A percentile compares a stretch with the other conserved stretches of the same genome.
These are phyloP conservation scores for Gobionotothen gibberifrons DNA, from an alignment of 2,797 vertebrate genomes.

Conservation along the genomic window DNA sequence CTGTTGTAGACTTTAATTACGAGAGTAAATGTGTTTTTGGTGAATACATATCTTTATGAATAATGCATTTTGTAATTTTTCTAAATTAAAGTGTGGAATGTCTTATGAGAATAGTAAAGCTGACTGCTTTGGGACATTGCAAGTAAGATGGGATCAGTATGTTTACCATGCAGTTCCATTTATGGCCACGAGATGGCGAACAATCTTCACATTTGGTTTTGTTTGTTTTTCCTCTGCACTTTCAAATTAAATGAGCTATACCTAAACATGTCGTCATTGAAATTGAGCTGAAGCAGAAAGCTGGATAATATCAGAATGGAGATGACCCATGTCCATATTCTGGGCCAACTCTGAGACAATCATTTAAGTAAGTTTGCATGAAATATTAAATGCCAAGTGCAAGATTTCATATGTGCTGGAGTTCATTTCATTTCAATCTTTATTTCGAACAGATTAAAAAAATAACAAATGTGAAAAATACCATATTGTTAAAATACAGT, in stretches of 20 bases:
- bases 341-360: background rate
- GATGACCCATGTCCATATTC: background rate
- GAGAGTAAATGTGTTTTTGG: background rate
- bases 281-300: slow-evolving; percentile 20
- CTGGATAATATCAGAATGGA: slow-evolving; percentile 16
- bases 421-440: too few species aligned
- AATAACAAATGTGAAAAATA: too few species aligned
- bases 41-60: background rate
- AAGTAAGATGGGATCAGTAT: background rate
- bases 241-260: slow-evolving; percentile 46
- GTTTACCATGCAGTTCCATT: background rate
- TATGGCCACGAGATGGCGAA: slow-evolving; percentile 58
- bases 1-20: background rate
- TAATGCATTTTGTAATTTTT: slow-evolving; percentile 21
- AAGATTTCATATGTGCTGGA: background rate
- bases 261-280: slow-evolving; percentile 27
- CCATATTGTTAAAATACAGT: too few species aligned
- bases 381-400: background rate
- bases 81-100: slow-evolving; percentile 12
- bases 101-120: background rate
- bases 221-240: background rate
- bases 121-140: slow-evolving; percentile 9
- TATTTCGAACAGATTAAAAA: too few species aligned
- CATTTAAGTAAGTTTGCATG: background rate
- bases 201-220: background rate